phyloP scores from a whole-genome alignment of 2,113 vertebrate species.

The Lampris megalopsis region DNA sequence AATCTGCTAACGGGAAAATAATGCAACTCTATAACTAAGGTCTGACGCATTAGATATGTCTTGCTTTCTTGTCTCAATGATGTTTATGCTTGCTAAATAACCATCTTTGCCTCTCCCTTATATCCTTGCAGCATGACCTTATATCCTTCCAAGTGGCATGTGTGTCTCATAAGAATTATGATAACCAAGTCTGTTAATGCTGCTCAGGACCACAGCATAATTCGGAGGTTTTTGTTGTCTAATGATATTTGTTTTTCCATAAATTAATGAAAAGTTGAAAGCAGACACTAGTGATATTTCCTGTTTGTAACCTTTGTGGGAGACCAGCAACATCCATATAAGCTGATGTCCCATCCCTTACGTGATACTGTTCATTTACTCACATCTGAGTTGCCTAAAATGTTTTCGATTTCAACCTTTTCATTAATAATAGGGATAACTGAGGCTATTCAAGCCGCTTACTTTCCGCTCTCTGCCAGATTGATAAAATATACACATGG shows the following conservation, averaged over 20 bases:
- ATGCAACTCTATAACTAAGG: background rate
- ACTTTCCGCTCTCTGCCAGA: slow-evolving; percentile 5
- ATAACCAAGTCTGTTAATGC: no score
- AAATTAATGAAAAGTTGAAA: slow-evolving; percentile 44
- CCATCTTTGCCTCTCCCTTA: no score
- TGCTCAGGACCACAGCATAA: no score
- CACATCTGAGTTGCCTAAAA: slow-evolving; percentile 13
- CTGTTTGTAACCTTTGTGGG: slow-evolving; percentile 17
- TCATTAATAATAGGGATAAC: slow-evolving; percentile 25
- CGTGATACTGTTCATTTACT: slow-evolving; percentile 24
- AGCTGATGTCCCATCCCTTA: background rate
- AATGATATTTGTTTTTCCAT: slow-evolving; percentile 45
- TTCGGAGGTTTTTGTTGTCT: slow-evolving; percentile 9
- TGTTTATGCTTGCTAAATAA: no score
- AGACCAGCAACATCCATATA: slow-evolving; percentile 6
- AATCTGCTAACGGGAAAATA: background rate
- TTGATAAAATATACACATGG: slow-evolving; percentile 31
- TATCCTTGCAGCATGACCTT: no score
- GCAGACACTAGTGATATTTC: slow-evolving; percentile 44
- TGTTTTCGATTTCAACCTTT: slow-evolving; percentile 19
- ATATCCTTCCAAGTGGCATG: no score
- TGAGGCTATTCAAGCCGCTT: background rate
- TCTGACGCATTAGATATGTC: background rate
- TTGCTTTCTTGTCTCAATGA: background rate
- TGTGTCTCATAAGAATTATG: no score